These are phyloP conservation scores for Macrostomum cliftonense DNA, from an alignment of 2,888 invertebrate genomes.

Conservation along the genomic window DNA sequence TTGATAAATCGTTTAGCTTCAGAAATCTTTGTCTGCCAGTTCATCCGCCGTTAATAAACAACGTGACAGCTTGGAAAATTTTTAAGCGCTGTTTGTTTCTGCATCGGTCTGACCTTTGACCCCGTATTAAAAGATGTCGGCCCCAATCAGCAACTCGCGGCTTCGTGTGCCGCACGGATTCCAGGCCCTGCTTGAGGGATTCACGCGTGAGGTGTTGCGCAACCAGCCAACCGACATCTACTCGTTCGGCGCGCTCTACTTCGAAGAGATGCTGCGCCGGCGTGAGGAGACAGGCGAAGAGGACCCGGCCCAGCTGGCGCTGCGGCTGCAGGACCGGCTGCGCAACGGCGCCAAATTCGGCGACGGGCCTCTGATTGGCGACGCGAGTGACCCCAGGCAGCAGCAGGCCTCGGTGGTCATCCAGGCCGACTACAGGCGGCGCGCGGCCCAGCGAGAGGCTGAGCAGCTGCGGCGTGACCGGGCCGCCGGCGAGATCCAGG, in stretches of 20 bases:
- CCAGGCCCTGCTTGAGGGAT: constrained; percentile 34
- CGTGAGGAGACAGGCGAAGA: constrained; percentile 33
- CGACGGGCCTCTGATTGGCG: constrained; percentile 17
- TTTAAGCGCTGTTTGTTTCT: too few relatives aligned
- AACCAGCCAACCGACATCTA: constrained; percentile 33
- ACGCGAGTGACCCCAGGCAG: constrained; percentile 25
- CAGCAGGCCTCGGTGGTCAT: constrained; percentile 30
- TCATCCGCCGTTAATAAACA: too few relatives aligned
- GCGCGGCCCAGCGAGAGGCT: constrained; percentile 22
- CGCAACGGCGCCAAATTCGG: constrained; percentile 34
- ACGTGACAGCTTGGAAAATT: too few relatives aligned
- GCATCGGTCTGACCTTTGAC: too few relatives aligned
- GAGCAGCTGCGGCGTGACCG: constrained; percentile 7
- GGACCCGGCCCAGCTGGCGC: constrained; percentile 27
- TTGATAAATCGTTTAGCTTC: too few relatives aligned
- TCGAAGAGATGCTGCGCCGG: constrained; percentile 27
- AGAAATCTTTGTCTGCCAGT: too few relatives aligned
- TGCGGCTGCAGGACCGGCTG: constrained; percentile 30
- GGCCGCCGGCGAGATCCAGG: constrained; percentile 22
- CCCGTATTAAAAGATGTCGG: constrained; percentile 36
- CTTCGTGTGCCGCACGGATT: constrained; percentile 38
- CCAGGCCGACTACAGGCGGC: constrained; percentile 30
- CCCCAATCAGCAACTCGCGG: constrained; percentile 37
- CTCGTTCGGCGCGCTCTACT: constrained; percentile 35
- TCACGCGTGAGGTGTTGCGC: constrained; percentile 35